These are phyloP conservation scores for Kradibia gibbosae DNA, from an alignment of 1,140 invertebrate genomes.

Conservation along the genomic window DNA sequence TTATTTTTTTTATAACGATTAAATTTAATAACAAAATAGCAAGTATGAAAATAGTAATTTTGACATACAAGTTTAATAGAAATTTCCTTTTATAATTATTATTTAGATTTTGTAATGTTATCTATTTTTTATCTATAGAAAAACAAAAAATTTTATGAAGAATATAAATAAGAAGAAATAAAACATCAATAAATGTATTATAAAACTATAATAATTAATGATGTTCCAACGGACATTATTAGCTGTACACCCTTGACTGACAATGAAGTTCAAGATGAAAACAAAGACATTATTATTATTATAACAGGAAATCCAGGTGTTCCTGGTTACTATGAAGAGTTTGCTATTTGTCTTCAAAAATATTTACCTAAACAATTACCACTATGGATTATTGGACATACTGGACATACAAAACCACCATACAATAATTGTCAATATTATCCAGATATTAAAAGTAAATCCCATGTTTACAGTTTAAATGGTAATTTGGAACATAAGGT, in stretches of 20 bases:
- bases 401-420: constrained; percentile 78
- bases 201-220: constrained; percentile 76
- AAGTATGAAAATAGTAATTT: no score
- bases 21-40: no score
- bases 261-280: constrained; percentile 65
- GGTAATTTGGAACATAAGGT: constrained; percentile 88
- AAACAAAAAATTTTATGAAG: neutral
- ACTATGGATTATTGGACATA: constrained; percentile 84
- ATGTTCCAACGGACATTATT: constrained; percentile 78
- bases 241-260: constrained; percentile 81
- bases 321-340: constrained; percentile 82
- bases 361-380: constrained; percentile 75
- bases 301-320: constrained; percentile 82
- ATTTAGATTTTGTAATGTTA: no score
- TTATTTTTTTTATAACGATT: no score
- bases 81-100: no score
- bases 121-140: no score
- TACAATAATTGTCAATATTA: constrained; percentile 65
- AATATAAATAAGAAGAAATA: neutral
- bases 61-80: no score
- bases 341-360: constrained; percentile 74
- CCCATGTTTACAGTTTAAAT: constrained; percentile 77
- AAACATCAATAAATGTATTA: constrained; percentile 69
- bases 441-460: constrained; percentile 71
- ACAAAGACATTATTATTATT: constrained; percentile 73